These are phyloP conservation scores for Stercorarius parasiticus DNA, from an alignment of 2,113 vertebrate species.

Conservation along the genomic window DNA sequence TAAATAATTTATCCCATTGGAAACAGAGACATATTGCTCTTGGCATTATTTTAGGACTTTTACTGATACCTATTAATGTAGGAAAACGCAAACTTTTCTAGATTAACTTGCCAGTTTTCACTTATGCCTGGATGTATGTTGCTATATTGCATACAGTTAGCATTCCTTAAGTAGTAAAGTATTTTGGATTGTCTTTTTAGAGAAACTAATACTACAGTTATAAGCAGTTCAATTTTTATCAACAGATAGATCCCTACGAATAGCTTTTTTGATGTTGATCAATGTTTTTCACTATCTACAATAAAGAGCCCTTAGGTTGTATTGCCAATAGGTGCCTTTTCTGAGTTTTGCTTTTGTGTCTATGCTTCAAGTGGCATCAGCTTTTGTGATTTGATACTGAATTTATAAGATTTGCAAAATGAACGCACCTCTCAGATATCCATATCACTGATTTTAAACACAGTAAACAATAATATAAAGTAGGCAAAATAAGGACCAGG, in stretches of 20 bases:
- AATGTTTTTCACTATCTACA: neutral
- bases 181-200: neutral
- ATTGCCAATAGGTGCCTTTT: neutral
- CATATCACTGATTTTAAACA: neutral
- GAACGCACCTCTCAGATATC: neutral
- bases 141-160: neutral
- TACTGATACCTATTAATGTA: neutral
- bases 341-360: neutral
- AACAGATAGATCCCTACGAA: neutral
- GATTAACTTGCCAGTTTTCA: neutral
- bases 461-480: neutral
- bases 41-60: neutral
- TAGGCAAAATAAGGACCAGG: neutral
- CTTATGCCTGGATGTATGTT: neutral
- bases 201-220: neutral
- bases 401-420: neutral
- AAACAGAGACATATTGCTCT: neutral
- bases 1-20: neutral
- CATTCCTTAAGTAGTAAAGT: neutral
- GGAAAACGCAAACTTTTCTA: neutral
- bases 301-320: neutral
- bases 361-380: neutral
- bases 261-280: neutral
- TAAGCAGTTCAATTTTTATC: neutral
- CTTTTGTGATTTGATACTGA: neutral